Base-by-base conservation (phyloP, 2,888 invertebrate genomes). In the Polyploca ridens region DNA sequence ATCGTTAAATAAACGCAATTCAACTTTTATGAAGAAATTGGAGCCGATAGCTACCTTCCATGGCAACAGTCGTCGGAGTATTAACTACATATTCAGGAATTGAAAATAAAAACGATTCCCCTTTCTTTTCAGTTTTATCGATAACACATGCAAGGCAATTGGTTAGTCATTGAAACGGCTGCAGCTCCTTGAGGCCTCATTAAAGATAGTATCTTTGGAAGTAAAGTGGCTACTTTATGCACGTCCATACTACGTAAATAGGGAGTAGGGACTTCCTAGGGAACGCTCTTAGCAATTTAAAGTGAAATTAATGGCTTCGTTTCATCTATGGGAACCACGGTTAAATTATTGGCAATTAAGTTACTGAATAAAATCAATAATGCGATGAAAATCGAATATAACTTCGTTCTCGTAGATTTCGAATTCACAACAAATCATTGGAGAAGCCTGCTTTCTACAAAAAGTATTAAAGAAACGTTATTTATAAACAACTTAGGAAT, bases 91-190 rank as follows among this genome's bases (percentile, higher is more conserved):
- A 78, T 75, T 76, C 76, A 71, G 70, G 74, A 77, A 80, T 80
- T 83, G 82, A 85, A 88, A 86, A 80, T 76, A 82, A 85, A 79
- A 78, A 81, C 77, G 76, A 83, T 87, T 88, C 90, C 90, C 90
- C 84, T 86, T 77, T 61, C 41, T 82, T 83, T 87, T 82, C 80
- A 86, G 93, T 93, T 93, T 90, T 87, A 81, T 93, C 93, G 90
- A 93, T 93, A 93, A 73, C 75, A 77, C 81, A 82, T 84, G 83
- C 82, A 76, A 78, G 78, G 78, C 72, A 77, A 77, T 72, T 73
- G 71, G 71, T 73, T 76, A 70, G 72, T 72, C 73, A 73, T 72
- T 65, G 67, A 73, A 70, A 66, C 68, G 66, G 69, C 68, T 63
- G 54, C n/a, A 54, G 54, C 10, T 54, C 19, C 54, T 54, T 16